Conservation (phyloP, 2,888 invertebrate species). For the Polydrusus cervinus region DNA sequence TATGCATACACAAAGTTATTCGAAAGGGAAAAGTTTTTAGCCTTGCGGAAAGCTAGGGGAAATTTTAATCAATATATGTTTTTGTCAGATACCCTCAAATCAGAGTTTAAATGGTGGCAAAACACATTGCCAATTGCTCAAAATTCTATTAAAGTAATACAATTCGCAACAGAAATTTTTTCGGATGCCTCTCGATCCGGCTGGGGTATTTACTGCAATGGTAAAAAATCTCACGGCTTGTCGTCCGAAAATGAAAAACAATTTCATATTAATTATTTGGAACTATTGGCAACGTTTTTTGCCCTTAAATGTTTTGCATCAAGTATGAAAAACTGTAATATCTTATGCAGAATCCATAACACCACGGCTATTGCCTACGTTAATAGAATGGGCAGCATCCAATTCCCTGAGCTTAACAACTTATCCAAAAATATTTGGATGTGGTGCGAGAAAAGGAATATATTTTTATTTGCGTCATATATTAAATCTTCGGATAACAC, state of each 20-base stretch:
- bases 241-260: constrained; percentile 1
- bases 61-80: not conserved
- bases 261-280: constrained; percentile 7
- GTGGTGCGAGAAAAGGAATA: constrained; percentile 32
- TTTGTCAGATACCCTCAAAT: not conserved
- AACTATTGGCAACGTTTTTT: constrained; percentile 30
- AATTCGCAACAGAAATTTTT: constrained; percentile 42
- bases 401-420: constrained; percentile 4
- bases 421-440: constrained; percentile 25
- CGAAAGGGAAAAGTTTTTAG: constrained; percentile 12
- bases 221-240: constrained; percentile 22
- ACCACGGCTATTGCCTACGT: constrained; percentile 32
- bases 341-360: constrained; percentile 33
- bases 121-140: not conserved
- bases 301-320: constrained; percentile 36
- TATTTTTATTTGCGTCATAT: constrained; percentile 34
- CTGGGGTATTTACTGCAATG: constrained; percentile 32
- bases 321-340: not conserved
- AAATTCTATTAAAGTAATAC: not conserved
- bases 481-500: not conserved
- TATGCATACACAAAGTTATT: not conserved
- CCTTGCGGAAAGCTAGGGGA: not conserved
- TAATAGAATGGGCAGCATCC: constrained; percentile 40
- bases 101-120: constrained; percentile 33
- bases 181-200: constrained; percentile 49